Conservation (phyloP, 2,113 vertebrate species). For the Gambusia holbrooki region DNA sequence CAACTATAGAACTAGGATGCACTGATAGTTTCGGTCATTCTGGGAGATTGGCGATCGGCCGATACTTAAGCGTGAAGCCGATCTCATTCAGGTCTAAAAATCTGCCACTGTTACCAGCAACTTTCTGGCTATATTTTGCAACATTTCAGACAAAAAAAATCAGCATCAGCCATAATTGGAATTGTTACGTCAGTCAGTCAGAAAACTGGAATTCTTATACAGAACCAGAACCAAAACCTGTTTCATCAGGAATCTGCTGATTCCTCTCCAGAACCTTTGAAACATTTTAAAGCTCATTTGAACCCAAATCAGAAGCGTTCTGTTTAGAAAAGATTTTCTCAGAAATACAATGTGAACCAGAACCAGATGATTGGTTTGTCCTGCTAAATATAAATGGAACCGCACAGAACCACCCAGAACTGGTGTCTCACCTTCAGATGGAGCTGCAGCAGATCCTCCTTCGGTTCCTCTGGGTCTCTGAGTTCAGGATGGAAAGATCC, state of each 20-base stretch:
- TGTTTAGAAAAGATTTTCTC: not conserved
- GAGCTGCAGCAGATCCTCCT: constrained; percentile 30
- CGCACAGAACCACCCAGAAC: not conserved
- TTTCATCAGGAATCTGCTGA: not conserved
- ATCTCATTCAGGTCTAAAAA: too few species aligned
- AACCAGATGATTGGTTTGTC: not conserved
- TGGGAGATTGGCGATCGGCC: too few species aligned
- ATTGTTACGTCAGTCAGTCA: too few species aligned
- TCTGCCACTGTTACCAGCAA: too few species aligned
- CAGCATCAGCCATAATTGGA: too few species aligned
- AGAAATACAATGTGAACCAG: not conserved
- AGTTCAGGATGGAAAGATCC: constrained; percentile 19
- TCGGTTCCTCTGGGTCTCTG: not conserved
- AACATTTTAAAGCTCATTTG: too few species aligned
- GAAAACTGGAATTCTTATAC: too few species aligned
- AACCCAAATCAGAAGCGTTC: not conserved
- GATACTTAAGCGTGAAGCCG: too few species aligned
- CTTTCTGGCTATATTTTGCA: too few species aligned
- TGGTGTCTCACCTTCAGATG: constrained; percentile 48
- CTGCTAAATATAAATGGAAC: not conserved
- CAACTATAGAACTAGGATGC: not conserved
- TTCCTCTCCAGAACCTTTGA: too few species aligned
- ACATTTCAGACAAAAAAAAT: too few species aligned
- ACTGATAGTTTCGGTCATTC: too few species aligned
- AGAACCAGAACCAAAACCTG: not conserved